Base-by-base conservation (phyloP, 2,888 invertebrate species). In the Spodoptera picta region DNA sequence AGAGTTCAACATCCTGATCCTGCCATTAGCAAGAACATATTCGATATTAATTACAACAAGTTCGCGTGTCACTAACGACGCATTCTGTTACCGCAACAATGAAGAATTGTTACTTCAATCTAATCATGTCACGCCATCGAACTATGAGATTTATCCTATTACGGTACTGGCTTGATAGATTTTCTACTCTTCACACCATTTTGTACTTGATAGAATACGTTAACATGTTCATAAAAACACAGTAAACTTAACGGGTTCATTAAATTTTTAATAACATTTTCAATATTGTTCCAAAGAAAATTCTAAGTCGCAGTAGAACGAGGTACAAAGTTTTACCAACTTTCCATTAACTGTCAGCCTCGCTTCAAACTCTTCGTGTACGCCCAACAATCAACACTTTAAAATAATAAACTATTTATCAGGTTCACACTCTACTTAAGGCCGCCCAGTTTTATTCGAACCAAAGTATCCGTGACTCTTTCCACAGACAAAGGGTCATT, bases 131-230 rank as follows among this genome's bases (percentile, higher is more conserved):
- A 85, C 83, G 86, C 84, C 76, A 85, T 84, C 76, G 75, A 83
- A 80, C 82, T 83, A 82, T 86, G 85, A 84, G 87, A 87, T 83
- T 81, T 87, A 87, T 84, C 84, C 83, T 87, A 88, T 84, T 87
- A 87, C 91, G 89, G 89, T 90, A 89, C 79, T 72, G 64, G 49
- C 71, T 19, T 73, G 76, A 83, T 83, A 76, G 79, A 79, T 81
- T 81, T 49, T 74, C 64, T 65, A 61, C 70, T 70, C 65, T 70
- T 77, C 65, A 70, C 52, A 60, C 65, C 59, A 54, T n/a, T 57
- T 56, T 61, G 42, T 63, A 59, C 31, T 71, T 64, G 23, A 59
- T 55, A n/a, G 60, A 61, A 67, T 58, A 57, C 45, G 64, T 73
- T 67, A 64, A 50, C 36, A 56, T 60, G 55, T 60, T 45, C 42